Conservation (phyloP, 2,888 invertebrate species). For the Apamea monoglypha region DNA sequence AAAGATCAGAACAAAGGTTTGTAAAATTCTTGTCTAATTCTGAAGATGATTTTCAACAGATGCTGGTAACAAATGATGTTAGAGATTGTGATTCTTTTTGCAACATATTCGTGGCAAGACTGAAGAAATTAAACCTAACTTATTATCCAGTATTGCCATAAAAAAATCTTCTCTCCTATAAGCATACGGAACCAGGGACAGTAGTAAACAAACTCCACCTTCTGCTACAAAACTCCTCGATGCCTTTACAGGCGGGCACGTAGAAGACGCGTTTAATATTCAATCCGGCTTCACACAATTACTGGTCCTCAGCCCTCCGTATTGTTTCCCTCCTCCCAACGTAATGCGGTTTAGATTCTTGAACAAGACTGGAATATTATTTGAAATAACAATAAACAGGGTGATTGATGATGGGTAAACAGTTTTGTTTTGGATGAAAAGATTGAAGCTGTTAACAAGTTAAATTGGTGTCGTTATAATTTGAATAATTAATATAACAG, state of each 20-base stretch:
- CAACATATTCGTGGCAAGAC: neutral
- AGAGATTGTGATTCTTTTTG: neutral
- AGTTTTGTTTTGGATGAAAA: constrained; percentile 52
- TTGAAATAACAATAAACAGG: constrained; percentile 47
- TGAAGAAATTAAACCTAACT: neutral
- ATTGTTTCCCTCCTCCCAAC: constrained; percentile 55
- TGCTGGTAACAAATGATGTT: neutral
- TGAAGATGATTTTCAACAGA: neutral
- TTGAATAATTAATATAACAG: constrained; percentile 18
- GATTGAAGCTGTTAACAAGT: constrained; percentile 41
- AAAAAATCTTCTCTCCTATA: neutral
- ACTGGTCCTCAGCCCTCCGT: constrained; percentile 53
- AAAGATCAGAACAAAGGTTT: no score
- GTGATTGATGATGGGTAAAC: constrained; percentile 59
- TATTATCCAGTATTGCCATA: neutral
- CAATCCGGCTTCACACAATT: constrained; percentile 67
- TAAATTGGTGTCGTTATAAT: constrained; percentile 42
- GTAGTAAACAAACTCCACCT: constrained; percentile 19
- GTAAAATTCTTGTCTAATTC: neutral
- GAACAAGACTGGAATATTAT: constrained; percentile 59
- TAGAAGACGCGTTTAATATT: constrained; percentile 62
- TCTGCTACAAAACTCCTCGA: constrained; percentile 25
- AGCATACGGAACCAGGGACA: neutral
- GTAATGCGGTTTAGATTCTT: constrained; percentile 62
- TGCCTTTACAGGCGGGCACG: constrained; percentile 47